Evolutionary conservation across 2,113 vertebrate genomes (phyloP), one percentile per base, ranked within the genome.

Genomic region (Poeciliopsis turrubarensis): DNA sequence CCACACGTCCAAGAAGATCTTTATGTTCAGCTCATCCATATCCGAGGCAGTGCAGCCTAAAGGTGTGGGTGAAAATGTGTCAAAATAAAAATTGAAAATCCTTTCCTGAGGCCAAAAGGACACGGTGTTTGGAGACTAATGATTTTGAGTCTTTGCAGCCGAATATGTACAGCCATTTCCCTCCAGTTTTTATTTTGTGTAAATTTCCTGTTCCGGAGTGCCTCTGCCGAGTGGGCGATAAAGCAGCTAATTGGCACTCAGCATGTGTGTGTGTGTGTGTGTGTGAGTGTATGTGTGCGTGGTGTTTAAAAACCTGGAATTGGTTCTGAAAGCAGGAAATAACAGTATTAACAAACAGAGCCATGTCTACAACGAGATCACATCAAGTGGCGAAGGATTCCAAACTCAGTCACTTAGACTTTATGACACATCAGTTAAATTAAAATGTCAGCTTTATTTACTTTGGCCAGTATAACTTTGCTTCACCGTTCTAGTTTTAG

Each of bases 221-320:
- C 26, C 26, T 73, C 65, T 65, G 70, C 60, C 77, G 73, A 83
- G 70, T 62, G 71, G 47, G 27, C 47, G 75, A 83, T 75, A 71
- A 60, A 79, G 75, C 75, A 77, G 78, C 57, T 88, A 83, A 81
- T 86, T 89, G 77, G 39, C 73, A 77, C 70, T 78, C 78, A 72
- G 66, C 15, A 51, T 9, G 7, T 32, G 32, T 3, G 34, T 3
- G 10, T 2, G 34, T 37, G 34, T 3, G 34, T 12, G 34, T 10
- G 34, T 10, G 34, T 34, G 34, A 10, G 34, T 34, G 34, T 10
- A 9, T 34, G 39, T 39, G 62, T 60, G n/a, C 60, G 47, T 60
- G 34, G 51, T 31, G 60, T 60, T 77, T 60, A 70, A 63, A 68
- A 37, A 6, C 27, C 26, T 76, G 32, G 74, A 82, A 82, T 76